Conservation (phyloP, 2,113 vertebrate genomes). For the Morone chrysops region DNA sequence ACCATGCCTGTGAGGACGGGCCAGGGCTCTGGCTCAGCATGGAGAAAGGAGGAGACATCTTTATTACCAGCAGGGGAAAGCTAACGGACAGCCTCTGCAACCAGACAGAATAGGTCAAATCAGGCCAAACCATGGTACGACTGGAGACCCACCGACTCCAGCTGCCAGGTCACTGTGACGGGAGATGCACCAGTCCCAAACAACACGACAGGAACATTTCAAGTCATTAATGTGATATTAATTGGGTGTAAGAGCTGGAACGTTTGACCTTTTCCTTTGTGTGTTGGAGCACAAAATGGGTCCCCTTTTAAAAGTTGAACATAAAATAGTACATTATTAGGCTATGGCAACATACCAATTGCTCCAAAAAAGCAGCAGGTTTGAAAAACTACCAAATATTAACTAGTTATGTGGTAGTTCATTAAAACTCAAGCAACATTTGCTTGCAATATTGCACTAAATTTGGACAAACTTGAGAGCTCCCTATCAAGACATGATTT, state of each 20-base stretch:
- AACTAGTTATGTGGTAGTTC: not conserved
- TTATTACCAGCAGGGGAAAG: constrained; percentile 79
- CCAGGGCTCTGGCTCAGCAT: constrained; percentile 54
- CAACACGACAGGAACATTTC: constrained; percentile 26
- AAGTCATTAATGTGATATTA: constrained; percentile 34
- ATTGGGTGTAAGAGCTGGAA: constrained; percentile 26
- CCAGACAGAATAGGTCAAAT: constrained; percentile 66
- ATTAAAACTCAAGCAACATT: not conserved
- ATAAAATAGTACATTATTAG: not conserved
- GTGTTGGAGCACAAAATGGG: too few relatives aligned
- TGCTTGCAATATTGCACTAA: not conserved
- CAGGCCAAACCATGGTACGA: constrained; percentile 33
- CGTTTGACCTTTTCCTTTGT: constrained; percentile 30
- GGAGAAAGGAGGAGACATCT: constrained; percentile 81
- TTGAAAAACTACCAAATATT: not conserved
- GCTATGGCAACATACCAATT: not conserved
- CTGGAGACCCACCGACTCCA: constrained; percentile 49
- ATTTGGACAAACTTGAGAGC: not conserved
- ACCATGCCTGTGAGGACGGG: constrained; percentile 81
- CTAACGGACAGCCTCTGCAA: constrained; percentile 48
- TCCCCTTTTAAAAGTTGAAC: not conserved
- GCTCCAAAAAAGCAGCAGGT: not conserved
- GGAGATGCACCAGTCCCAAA: constrained; percentile 17
- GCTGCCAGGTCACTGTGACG: constrained; percentile 52
- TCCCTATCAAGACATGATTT: not conserved